Percentiles rank a stretch among this genome's conserved stretches.
These are phyloP conservation scores for Helarctos malayanus DNA, from an alignment of 2,797 vertebrate genomes.

Conservation along the genomic window DNA sequence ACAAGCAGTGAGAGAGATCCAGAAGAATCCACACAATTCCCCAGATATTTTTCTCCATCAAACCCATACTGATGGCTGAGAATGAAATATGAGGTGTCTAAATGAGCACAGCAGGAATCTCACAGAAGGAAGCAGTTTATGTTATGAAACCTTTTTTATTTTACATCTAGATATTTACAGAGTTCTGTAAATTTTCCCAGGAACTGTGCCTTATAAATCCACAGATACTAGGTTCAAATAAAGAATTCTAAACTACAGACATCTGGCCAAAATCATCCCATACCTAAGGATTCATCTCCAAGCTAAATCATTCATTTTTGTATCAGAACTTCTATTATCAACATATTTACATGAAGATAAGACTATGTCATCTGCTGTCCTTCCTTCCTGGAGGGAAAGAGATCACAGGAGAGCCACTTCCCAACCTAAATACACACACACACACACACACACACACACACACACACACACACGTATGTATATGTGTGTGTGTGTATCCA, in stretches of 20 bases:
- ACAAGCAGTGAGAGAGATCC: neutral
- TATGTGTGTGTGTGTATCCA: neutral
- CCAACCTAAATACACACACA: neutral
- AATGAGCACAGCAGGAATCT: neutral
- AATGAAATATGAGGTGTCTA: neutral
- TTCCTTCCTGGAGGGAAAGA: neutral
- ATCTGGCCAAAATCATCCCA: neutral
- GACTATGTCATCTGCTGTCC: neutral
- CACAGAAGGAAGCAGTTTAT: neutral
- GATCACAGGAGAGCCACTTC: neutral
- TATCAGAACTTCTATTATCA: neutral
- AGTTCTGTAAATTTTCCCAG: neutral
- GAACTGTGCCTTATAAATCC: neutral
- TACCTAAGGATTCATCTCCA: neutral
- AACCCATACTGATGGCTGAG: neutral
- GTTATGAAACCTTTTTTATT: neutral
- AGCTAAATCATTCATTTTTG: neutral
- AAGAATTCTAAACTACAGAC: neutral
- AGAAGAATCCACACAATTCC: neutral
- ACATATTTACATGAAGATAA: neutral
- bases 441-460: neutral
- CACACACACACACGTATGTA: neutral
- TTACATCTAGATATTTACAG: neutral
- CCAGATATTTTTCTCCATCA: neutral
- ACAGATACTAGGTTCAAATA: neutral